phyloP scores from a whole-genome alignment of 2,797 vertebrate species.

The Anguilla obscura region DNA sequence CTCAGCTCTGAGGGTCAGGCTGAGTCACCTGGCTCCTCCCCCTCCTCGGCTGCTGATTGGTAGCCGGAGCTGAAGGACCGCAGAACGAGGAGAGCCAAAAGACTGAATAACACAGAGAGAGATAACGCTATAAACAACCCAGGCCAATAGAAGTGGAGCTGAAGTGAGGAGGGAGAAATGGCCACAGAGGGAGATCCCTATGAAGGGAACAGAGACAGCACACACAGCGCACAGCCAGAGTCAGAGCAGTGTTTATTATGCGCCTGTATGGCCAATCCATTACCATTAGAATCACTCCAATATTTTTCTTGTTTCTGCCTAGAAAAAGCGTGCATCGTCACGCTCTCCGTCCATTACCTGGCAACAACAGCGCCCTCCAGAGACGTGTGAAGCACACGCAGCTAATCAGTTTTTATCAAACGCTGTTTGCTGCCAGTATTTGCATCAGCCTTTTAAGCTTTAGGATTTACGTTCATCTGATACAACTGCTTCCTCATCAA shows the following conservation, averaged over 20 bases:
- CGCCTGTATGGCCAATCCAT: background rate
- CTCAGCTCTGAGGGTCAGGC: background rate
- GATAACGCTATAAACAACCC: background rate
- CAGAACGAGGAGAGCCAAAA: background rate
- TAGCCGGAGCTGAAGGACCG: background rate
- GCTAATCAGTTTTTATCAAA: background rate
- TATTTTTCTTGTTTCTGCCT: background rate
- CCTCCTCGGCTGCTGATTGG: background rate
- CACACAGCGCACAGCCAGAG: background rate
- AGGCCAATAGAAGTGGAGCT: background rate
- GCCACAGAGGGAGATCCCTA: background rate
- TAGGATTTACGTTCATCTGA: background rate
- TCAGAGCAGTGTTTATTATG: background rate
- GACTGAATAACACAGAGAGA: background rate
- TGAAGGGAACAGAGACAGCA: background rate
- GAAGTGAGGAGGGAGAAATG: background rate
- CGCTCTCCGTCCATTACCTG: background rate
- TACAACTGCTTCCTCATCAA: background rate
- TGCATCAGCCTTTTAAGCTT: background rate
- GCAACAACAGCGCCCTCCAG: background rate
- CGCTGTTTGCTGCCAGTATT: background rate
- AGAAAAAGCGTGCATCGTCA: background rate
- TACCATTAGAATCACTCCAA: background rate
- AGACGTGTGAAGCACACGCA: background rate
- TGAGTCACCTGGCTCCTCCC: background rate